A percentile compares a stretch with the other conserved stretches of the same genome.
phyloP scores from a whole-genome alignment of 37 sponge, comb jelly and placozoan genomes.

The Chondrosia reniformis region DNA sequence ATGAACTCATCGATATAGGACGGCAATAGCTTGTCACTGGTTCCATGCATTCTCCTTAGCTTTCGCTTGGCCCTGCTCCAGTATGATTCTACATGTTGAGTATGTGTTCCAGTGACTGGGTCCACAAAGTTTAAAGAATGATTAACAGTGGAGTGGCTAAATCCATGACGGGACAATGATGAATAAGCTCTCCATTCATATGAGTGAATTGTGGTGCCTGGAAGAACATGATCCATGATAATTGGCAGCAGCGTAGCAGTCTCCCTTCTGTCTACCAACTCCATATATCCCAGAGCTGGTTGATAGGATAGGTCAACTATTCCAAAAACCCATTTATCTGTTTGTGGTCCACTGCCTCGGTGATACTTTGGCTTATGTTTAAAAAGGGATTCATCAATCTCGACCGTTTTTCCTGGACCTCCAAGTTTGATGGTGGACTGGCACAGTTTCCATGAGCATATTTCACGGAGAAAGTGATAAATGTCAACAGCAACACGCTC shows the following conservation, averaged over 20 bases:
- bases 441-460: background rate
- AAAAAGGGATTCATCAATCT: conserved; percentile 9
- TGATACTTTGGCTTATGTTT: conserved; percentile 26
- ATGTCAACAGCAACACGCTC: background rate
- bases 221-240: conserved; percentile 7
- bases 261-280: conserved; percentile 1
- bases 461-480: background rate
- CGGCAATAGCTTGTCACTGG: background rate
- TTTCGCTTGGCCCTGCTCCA: conserved; percentile 19
- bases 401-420: background rate
- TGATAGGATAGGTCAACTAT: conserved; percentile 2
- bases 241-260: conserved; percentile 10
- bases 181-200: conserved; percentile 17
- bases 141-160: conserved; percentile 11
- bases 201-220: background rate
- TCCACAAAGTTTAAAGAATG: conserved; percentile 13
- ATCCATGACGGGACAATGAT: background rate
- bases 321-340: conserved; percentile 11
- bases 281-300: conserved; percentile 18
- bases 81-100: conserved; percentile 20
- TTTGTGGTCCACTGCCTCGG: background rate
- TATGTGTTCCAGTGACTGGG: conserved; percentile 13
- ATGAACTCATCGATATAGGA: conserved; percentile 28
- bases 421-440: background rate
- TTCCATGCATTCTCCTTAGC: conserved; percentile 19